Conservation (phyloP, 1,140 invertebrate genomes). For the Saccostrea glomerata region DNA sequence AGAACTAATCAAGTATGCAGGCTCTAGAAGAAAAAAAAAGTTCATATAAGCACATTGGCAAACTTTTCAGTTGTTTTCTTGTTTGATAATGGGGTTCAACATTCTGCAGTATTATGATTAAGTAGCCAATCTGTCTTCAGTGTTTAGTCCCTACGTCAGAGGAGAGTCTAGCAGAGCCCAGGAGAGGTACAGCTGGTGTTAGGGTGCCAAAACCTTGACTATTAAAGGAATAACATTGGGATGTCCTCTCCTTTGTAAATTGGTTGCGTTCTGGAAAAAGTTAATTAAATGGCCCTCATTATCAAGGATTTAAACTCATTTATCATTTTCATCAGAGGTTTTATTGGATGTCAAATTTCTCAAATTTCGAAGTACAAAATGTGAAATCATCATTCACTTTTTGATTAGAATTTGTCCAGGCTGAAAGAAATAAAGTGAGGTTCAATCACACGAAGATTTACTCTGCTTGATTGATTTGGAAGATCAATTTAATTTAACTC, state of each 20-base stretch:
- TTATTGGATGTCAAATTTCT: conserved; percentile 3
- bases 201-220: neutral
- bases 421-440: neutral
- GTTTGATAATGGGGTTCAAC: conserved; percentile 23
- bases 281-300: conserved; percentile 32
- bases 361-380: neutral
- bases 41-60: conserved; percentile 11
- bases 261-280: neutral
- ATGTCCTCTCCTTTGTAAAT: neutral
- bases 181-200: neutral
- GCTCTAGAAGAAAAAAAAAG: neutral
- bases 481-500: neutral
- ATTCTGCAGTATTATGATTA: conserved; percentile 29
- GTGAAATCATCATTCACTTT: neutral
- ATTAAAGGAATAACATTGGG: neutral
- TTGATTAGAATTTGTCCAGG: neutral
- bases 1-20: conserved; percentile 7
- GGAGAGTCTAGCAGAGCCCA: neutral
- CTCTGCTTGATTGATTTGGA: neutral
- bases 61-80: conserved; percentile 8
- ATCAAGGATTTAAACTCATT: neutral
- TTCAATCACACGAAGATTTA: neutral
- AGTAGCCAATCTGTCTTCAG: conserved; percentile 5
- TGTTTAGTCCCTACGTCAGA: neutral
- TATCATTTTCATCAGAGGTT: neutral